phyloP scores from a whole-genome alignment of 2,113 vertebrate species.

The Orycteropus afer region DNA sequence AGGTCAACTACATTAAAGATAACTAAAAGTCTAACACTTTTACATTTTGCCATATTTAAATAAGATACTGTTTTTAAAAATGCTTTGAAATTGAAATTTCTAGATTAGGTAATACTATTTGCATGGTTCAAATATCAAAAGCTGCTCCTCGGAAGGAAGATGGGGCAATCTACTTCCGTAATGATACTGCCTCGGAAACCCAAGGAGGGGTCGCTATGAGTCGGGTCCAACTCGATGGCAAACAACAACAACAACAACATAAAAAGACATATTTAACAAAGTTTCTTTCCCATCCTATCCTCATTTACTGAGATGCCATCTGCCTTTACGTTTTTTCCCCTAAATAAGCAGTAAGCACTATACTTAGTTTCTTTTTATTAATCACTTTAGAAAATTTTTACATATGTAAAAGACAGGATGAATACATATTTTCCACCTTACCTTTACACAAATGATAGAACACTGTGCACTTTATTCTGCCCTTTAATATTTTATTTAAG shows the following conservation, averaged over 20 bases:
- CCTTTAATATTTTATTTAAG: not conserved
- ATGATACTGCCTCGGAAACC: too few species aligned
- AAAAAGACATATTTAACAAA: not conserved
- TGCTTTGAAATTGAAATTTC: not conserved
- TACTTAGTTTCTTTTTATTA: not conserved
- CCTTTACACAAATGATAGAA: not conserved
- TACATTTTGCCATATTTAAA: not conserved
- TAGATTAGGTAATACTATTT: not conserved
- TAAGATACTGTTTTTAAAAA: not conserved
- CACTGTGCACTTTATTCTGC: not conserved
- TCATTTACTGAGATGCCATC: not conserved
- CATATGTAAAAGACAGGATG: not conserved
- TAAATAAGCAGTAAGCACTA: not conserved
- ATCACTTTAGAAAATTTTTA: conserved; percentile 16
- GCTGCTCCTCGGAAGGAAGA: too few species aligned
- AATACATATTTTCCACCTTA: not conserved
- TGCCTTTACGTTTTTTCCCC: not conserved
- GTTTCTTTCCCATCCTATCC: not conserved
- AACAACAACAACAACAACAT: too few species aligned
- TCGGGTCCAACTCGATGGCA: too few species aligned
- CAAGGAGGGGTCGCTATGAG: too few species aligned
- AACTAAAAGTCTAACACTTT: conserved; percentile 10
- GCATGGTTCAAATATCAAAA: not conserved
- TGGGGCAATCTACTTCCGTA: too few species aligned
- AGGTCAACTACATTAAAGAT: conserved; percentile 23